A percentile compares a stretch with the other conserved stretches of the same genome.
Conservation (phyloP, 1,140 invertebrate genomes). For the Sminthurides bifidus region DNA sequence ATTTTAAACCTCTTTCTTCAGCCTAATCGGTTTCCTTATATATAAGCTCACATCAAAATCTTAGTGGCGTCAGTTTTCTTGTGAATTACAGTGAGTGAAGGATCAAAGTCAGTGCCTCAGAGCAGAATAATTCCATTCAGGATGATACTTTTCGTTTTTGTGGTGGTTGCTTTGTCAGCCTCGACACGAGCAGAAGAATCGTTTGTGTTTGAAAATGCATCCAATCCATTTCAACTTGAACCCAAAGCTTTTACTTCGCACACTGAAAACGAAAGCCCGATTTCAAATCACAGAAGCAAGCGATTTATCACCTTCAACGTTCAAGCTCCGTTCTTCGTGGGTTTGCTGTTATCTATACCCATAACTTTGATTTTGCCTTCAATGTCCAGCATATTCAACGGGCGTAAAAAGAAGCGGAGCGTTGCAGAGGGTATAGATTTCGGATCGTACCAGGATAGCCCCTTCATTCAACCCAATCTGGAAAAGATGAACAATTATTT, state of each 20-base stretch:
- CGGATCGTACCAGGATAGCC: constrained; percentile 14
- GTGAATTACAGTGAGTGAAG: too few species aligned
- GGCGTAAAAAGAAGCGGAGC: constrained; percentile 9
- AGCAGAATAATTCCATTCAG: too few species aligned
- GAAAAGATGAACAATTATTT: constrained; percentile 25
- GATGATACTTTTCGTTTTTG: too few species aligned
- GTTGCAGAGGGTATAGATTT: background rate
- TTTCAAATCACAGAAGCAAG: constrained; percentile 4
- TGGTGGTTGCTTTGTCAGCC: too few species aligned
- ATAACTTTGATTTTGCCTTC: constrained; percentile 26
- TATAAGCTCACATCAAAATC: too few species aligned
- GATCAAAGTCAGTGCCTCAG: too few species aligned
- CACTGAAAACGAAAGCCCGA: background rate
- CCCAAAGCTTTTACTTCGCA: background rate
- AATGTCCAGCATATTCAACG: constrained; percentile 27
- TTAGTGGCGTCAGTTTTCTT: too few species aligned
- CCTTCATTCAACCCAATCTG: constrained; percentile 16
- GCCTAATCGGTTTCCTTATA: too few species aligned
- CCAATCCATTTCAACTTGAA: background rate
- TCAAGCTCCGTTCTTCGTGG: constrained; percentile 20
- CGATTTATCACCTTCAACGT: constrained; percentile 28
- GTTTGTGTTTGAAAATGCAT: background rate
- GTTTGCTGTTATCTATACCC: constrained; percentile 24
- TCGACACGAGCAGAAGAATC: too few species aligned
- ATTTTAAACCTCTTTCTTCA: too few species aligned